Conservation (phyloP, 2,888 invertebrate genomes). For the Hydroisotoma schaefferi region DNA sequence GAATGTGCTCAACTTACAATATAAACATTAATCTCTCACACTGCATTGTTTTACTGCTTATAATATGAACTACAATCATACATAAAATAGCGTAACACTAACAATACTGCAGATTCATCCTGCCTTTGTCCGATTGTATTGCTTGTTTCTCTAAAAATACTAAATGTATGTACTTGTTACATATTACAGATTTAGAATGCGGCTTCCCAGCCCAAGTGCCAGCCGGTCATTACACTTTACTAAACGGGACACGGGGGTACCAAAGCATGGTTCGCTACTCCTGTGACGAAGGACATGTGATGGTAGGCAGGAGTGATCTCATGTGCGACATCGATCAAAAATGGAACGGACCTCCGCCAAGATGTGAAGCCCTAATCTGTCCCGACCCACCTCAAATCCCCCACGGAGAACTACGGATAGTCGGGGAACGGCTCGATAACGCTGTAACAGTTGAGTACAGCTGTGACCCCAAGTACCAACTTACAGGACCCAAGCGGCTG, state of each 20-base stretch:
- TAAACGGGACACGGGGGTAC: conserved; percentile 84
- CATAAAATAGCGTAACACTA: too few species aligned
- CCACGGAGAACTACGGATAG: conserved; percentile 55
- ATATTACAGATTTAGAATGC: conserved; percentile 77
- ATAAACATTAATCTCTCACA: too few species aligned
- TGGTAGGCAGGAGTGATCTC: conserved; percentile 74
- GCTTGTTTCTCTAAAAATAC: too few species aligned
- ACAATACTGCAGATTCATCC: too few species aligned
- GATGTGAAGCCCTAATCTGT: conserved; percentile 57
- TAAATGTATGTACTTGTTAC: too few species aligned
- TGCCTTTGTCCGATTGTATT: too few species aligned
- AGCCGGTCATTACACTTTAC: conserved; percentile 73
- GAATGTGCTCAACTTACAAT: too few species aligned
- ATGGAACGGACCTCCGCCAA: conserved; percentile 59
- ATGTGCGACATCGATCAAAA: conserved; percentile 88
- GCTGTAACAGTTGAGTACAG: conserved; percentile 70
- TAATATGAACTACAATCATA: too few species aligned
- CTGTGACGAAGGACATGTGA: conserved; percentile 78
- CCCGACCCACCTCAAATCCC: conserved; percentile 64
- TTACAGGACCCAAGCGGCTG: conserved; percentile 66
- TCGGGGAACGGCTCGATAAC: conserved; percentile 50
- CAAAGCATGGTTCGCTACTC: conserved; percentile 78
- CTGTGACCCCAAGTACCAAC: conserved; percentile 66
- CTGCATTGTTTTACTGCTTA: too few species aligned
- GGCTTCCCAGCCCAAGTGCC: conserved; percentile 81